Evolutionary conservation across 2,797 vertebrate species (phyloP).

Genomic region (Garrulus glandarius): DNA sequence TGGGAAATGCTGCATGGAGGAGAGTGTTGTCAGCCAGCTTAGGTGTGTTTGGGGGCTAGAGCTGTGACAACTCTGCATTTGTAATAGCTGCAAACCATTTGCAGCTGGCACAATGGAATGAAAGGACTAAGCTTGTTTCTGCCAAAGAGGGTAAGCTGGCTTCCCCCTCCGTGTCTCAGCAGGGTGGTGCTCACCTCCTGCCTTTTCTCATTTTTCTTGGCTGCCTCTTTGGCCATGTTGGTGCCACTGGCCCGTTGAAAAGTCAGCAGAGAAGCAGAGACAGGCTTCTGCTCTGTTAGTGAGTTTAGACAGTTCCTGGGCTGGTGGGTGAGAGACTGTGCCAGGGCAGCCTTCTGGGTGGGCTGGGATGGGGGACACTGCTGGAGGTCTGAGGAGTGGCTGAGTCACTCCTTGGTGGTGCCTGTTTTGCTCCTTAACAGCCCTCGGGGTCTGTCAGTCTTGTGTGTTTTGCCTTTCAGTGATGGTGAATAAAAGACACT

Average conservation of each 20-base stretch:
- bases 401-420: background rate
- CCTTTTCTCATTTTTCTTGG: background rate
- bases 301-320: background rate
- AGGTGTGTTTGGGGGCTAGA: background rate
- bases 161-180: background rate
- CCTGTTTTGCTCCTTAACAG: background rate
- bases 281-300: background rate
- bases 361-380: background rate
- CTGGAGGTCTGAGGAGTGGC: background rate
- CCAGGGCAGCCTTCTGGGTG: background rate
- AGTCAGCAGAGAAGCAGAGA: rapidly evolving
- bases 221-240: background rate
- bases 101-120: background rate
- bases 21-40: background rate
- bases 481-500: background rate
- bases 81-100: background rate
- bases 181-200: background rate
- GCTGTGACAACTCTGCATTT: background rate
- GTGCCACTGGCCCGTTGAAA: rapidly evolving
- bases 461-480: background rate
- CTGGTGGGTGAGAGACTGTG: background rate
- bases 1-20: rapidly evolving
- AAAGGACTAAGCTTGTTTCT: background rate
- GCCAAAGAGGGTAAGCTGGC: too few relatives aligned
- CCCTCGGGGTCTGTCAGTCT: rapidly evolving